Conservation (phyloP, 1,140 invertebrate species). For the Lysiphlebus fabarum region DNA sequence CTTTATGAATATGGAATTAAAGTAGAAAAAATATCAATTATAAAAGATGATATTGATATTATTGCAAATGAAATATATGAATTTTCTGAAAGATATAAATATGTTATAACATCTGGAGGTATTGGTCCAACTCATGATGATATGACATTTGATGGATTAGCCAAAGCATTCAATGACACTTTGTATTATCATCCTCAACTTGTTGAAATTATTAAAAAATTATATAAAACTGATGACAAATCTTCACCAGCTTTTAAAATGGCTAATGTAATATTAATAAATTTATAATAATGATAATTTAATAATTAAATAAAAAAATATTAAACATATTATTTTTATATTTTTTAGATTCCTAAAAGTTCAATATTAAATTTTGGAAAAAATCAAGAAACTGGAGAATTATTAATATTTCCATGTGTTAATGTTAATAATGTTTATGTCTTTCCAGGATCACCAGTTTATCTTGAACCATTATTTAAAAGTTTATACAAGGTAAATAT, state of each 20-base stretch:
- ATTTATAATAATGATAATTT: background rate
- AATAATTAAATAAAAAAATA: background rate
- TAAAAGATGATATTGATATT: conserved; percentile 68
- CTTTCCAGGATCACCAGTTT: conserved; percentile 74
- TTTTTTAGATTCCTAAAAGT: conserved; percentile 51
- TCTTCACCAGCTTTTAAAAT: conserved; percentile 54
- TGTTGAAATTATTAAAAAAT: conserved; percentile 57
- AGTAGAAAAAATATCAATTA: conserved; percentile 67
- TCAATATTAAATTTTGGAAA: conserved; percentile 52
- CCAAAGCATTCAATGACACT: conserved; percentile 66
- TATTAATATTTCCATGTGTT: conserved; percentile 63
- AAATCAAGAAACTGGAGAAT: conserved; percentile 34
- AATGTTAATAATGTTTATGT: conserved; percentile 71
- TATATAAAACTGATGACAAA: conserved; percentile 43
- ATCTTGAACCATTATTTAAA: conserved; percentile 63
- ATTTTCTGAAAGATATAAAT: conserved; percentile 62
- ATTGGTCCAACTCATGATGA: conserved; percentile 86
- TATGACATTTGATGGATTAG: conserved; percentile 74
- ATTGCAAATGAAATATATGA: conserved; percentile 67
- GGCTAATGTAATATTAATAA: conserved; percentile 41
- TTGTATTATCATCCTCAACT: conserved; percentile 61
- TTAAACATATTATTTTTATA: background rate
- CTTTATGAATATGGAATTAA: conserved; percentile 66
- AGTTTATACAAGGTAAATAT: conserved; percentile 48
- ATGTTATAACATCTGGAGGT: conserved; percentile 77